Base-by-base conservation (phyloP, 1,140 invertebrate species). In the Drosophila triauraria region DNA sequence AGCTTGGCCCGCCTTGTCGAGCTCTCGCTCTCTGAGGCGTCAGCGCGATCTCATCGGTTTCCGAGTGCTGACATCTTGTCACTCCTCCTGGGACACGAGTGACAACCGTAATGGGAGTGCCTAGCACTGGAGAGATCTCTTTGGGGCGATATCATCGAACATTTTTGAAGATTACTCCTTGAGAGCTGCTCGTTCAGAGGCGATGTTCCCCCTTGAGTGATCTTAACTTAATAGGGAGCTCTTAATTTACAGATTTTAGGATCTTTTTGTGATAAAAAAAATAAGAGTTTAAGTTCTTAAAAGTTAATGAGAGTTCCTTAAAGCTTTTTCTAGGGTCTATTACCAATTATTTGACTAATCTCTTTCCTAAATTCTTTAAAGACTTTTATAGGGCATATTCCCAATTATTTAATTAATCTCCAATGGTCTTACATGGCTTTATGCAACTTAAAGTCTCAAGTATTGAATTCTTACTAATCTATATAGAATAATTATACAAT, bases 11-110 rank as follows among this genome's bases (percentile, higher is more conserved):
- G 63, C 63, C 63, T 40, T 48, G 42, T 46, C 20, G 50, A 27
- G 57, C 32, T 47, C 6, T n/a, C 17, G 12, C 42, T 17, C 9
- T 9, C 27, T 13, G 13, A 15, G 35, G 2, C 10, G 12, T 2
- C 17, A 12, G 4, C 32, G 3, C 30, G 20, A 54, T 40, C 47
- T 27, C 38, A 69, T 70, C 47, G 23, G 15, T 32, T 23, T 50
- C 47, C 47, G 27, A 44, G 23, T 27, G 47, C 43, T 58, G 67
- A 72, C 70, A 72, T 72, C 69, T 60, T 72, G 53, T 72, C 67
- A 59, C 69, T 43, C 44, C 35, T 23, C 27, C 9, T 6, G 6
- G 13, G 13, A 63, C 58, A 35, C 20, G n/a, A 27, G 25, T 38
- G 67, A 67, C 63, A 69, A 69, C 8, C 27, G 17, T 43, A 44